Conservation (phyloP, 1,140 invertebrate genomes). For the Penaeus japonicus region DNA sequence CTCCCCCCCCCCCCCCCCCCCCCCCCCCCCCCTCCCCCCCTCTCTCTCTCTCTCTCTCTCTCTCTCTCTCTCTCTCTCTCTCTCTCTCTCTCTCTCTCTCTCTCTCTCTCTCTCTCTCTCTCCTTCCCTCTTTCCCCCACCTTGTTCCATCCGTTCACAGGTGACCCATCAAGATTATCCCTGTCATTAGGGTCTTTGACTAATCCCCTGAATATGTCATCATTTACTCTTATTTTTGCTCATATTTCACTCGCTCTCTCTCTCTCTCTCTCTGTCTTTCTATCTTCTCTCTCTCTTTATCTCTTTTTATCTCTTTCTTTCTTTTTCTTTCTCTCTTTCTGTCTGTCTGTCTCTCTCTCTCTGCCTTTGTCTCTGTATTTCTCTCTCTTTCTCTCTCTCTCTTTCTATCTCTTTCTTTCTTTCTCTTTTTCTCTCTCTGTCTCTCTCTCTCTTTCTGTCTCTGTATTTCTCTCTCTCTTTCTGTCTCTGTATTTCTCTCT, state of each 20-base stretch:
- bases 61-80: neutral
- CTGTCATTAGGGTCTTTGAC: too few species aligned
- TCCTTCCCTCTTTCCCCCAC: neutral
- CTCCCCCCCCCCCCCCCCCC: neutral
- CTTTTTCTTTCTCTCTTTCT: neutral
- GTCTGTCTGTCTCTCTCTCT: neutral
- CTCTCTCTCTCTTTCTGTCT: neutral
- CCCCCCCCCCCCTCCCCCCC: too few species aligned
- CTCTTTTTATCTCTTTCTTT: neutral
- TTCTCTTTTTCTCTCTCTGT: too few species aligned
- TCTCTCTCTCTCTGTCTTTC: neutral
- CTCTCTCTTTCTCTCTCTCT: too few species aligned
- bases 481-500: too few species aligned
- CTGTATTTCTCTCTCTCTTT: neutral
- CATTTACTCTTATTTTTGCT: neutral
- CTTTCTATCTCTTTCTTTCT: too few species aligned
- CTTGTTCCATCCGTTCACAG: too few species aligned
- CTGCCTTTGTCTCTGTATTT: too few species aligned
- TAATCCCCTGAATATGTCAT: too few species aligned
- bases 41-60: neutral
- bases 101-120: neutral
- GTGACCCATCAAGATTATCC: too few species aligned
- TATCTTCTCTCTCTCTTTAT: neutral
- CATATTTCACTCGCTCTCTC: neutral
- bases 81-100: neutral